phyloP scores from a whole-genome alignment of 1,140 invertebrate genomes.

The Drosophila baimaii region DNA sequence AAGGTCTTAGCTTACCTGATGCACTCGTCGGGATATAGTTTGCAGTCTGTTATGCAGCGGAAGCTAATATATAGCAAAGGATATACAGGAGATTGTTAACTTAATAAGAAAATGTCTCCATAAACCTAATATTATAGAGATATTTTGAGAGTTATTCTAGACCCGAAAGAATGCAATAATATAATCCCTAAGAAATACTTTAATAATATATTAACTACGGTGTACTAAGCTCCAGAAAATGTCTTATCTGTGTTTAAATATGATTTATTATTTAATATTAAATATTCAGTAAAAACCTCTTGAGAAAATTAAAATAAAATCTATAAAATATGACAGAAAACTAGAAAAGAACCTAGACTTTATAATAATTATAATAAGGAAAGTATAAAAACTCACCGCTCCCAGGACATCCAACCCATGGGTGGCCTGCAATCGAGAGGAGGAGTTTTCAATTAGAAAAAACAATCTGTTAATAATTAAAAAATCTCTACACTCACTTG shows the following conservation, averaged over 20 bases:
- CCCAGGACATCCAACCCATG: conserved; percentile 96
- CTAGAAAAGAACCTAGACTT: background rate
- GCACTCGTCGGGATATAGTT: conserved; percentile 95
- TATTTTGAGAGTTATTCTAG: too few species aligned
- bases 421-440: conserved; percentile 88
- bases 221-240: background rate
- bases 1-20: conserved; percentile 88
- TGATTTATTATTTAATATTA: background rate
- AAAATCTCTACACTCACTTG: conserved; percentile 41
- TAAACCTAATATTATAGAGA: background rate
- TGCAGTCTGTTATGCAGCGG: conserved; percentile 96
- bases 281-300: too few species aligned
- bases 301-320: background rate
- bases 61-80: conserved; percentile 85
- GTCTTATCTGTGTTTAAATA: background rate
- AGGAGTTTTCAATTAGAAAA: background rate
- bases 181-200: background rate
- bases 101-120: too few species aligned
- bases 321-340: background rate
- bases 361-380: background rate
- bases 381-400: conserved; percentile 85
- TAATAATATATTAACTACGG: background rate
- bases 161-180: background rate
- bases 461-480: background rate
- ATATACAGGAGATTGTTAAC: background rate